Evolutionary conservation across 2,888 invertebrate genomes (phyloP), one percentile per base, ranked within the genome.

Genomic region (Xestia xanthographa): DNA sequence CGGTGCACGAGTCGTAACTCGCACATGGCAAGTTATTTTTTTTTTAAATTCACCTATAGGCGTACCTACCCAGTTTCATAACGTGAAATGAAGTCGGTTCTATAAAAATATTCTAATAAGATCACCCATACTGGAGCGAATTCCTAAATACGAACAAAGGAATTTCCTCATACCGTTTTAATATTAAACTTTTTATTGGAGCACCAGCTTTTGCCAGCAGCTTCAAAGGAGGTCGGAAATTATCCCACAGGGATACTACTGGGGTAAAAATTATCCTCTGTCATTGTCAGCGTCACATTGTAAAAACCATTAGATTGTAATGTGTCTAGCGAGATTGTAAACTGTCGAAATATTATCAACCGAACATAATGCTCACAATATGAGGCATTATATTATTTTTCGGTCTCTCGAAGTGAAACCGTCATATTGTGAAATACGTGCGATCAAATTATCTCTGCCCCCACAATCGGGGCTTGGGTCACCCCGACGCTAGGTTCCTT

Each of bases 61-160:
- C 58, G 14, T 38, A 48, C n/a, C n/a, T n/a, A n/a, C 26, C 20
- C n/a, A n/a, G 34, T 79, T 79, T 69, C 66, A 73, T 79, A 73
- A 53, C 11, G 29, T 68, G 45, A 53, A 78, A 68, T 48, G 45
- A 62, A 72, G 11, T 53, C 43, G 14, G 2, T 45, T 53, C 38
- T 45, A 14, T 41, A 69, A 29, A 77, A 67, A 65, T n/a, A 78
- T 48, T 67, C 20, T 67, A 77, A 50, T 56, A 71, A 63, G 53
- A 45, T 41, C 53, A 48, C 26, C n/a, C n/a, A 26, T n/a, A 29
- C 26, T 45, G 45, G 17, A 48, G 29, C 8, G 12, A 53, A 38
- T 48, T 56, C 29, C 29, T 62, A 41, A 60, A 60, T 34, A 69
- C 56, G 43, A 50, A 43, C 17, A 50, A 29, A 29, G 50, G 17